phyloP scores from a whole-genome alignment of 2,888 invertebrate species.

The Chrysomela aeneicollis region DNA sequence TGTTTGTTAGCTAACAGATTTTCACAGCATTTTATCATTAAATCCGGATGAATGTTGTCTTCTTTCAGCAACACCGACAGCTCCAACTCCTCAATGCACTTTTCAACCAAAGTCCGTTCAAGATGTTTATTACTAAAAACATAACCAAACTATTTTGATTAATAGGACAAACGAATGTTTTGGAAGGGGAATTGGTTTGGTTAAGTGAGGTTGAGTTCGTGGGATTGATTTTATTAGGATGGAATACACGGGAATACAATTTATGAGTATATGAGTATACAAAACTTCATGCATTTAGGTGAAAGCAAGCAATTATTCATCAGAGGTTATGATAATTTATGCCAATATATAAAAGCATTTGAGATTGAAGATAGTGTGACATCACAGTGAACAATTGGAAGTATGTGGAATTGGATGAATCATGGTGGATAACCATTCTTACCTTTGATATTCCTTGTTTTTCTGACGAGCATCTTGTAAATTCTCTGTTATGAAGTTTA shows the following conservation, averaged over 20 bases:
- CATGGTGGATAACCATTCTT: conserved; percentile 27
- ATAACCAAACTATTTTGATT: not conserved
- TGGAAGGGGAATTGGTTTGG: not conserved
- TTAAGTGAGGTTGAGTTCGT: not conserved
- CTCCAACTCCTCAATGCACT: conserved; percentile 72
- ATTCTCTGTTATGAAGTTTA: conserved; percentile 83
- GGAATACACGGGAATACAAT: too few relatives aligned
- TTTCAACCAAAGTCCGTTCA: conserved; percentile 75
- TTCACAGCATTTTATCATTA: conserved; percentile 87
- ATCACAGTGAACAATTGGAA: too few relatives aligned
- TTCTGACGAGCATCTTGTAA: conserved; percentile 77
- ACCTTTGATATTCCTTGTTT: conserved; percentile 80
- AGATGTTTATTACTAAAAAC: conserved; percentile 77
- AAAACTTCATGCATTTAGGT: too few relatives aligned
- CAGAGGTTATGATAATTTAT: not conserved
- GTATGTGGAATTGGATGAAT: too few relatives aligned
- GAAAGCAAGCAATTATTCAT: not conserved
- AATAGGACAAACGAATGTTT: not conserved
- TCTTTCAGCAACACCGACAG: conserved; percentile 84
- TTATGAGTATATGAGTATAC: too few relatives aligned
- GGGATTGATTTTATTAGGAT: too few relatives aligned
- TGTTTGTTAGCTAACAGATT: conserved; percentile 68
- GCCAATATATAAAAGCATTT: too few relatives aligned
- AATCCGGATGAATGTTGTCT: conserved; percentile 87
- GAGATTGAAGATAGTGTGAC: too few relatives aligned